phyloP scores from a whole-genome alignment of 2,113 vertebrate genomes.

The Opisthocomus hoazin region DNA sequence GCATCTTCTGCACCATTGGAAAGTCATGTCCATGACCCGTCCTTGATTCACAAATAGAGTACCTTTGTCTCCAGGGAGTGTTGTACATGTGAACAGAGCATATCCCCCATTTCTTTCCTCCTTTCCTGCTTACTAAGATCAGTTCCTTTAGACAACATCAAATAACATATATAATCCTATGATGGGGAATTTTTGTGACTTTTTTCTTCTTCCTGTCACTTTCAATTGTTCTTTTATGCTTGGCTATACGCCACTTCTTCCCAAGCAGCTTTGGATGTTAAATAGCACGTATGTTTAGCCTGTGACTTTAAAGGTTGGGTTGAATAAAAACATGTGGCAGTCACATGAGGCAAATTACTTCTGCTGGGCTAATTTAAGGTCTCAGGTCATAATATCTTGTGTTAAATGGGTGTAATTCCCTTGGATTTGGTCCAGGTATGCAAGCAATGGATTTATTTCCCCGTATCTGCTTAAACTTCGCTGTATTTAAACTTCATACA shows the following conservation, averaged over 20 bases:
- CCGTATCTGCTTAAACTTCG: background rate
- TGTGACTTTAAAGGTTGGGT: background rate
- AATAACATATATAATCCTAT: background rate
- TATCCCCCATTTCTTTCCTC: background rate
- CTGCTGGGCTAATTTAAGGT: background rate
- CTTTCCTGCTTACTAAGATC: background rate
- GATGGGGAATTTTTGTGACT: background rate
- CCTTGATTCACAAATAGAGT: background rate
- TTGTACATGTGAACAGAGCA: background rate
- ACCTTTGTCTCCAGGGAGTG: background rate
- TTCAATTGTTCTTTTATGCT: background rate
- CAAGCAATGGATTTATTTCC: background rate
- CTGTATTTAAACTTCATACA: background rate
- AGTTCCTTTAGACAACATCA: background rate
- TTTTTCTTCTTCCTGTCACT: constrained; percentile 14
- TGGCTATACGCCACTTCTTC: background rate
- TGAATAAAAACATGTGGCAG: background rate
- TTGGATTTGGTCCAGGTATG: background rate
- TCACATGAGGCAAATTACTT: background rate
- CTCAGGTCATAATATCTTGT: background rate
- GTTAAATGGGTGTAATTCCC: background rate
- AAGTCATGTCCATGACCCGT: background rate
- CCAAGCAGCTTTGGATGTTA: background rate
- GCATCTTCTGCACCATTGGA: background rate
- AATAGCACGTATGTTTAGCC: background rate